These are phyloP conservation scores for Chionodraco myersi DNA, from an alignment of 2,113 vertebrate genomes.

Conservation along the genomic window DNA sequence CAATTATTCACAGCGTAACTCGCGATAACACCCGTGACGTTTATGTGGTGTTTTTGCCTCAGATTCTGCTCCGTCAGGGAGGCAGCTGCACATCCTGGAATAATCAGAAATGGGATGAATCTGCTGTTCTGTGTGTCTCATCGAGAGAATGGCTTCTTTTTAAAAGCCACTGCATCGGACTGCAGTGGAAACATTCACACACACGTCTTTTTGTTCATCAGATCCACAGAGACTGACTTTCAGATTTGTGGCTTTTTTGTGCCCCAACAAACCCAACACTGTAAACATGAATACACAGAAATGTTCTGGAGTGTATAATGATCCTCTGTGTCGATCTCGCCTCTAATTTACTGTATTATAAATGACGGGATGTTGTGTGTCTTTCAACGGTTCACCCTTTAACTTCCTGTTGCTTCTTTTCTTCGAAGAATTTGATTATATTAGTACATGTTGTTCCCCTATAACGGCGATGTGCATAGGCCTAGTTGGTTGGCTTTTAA, in stretches of 20 bases:
- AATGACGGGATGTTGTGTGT: conserved; percentile 29
- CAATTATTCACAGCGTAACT: conserved; percentile 31
- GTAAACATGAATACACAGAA: conserved; percentile 50
- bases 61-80: conserved; percentile 38
- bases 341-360: conserved; percentile 40
- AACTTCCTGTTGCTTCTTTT: conserved; percentile 53
- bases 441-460: conserved; percentile 1
- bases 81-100: conserved; percentile 59
- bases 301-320: conserved; percentile 33
- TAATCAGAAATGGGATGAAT: conserved; percentile 45
- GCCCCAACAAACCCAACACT: conserved; percentile 54
- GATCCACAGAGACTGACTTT: conserved; percentile 43
- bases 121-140: conserved; percentile 23
- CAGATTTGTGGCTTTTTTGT: conserved; percentile 39
- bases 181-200: conserved; percentile 54
- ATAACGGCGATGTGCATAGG: conserved; percentile 4
- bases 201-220: conserved; percentile 33
- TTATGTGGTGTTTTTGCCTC: conserved; percentile 14
- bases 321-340: conserved; percentile 45
- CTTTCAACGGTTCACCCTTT: conserved; percentile 27
- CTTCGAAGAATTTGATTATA: background rate
- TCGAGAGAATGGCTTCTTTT: conserved; percentile 45
- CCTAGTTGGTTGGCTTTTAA: background rate
- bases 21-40: conserved; percentile 19
- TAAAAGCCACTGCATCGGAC: background rate